These are phyloP conservation scores for Heliangelus exortis DNA, from an alignment of 2,797 vertebrate genomes.

Conservation along the genomic window DNA sequence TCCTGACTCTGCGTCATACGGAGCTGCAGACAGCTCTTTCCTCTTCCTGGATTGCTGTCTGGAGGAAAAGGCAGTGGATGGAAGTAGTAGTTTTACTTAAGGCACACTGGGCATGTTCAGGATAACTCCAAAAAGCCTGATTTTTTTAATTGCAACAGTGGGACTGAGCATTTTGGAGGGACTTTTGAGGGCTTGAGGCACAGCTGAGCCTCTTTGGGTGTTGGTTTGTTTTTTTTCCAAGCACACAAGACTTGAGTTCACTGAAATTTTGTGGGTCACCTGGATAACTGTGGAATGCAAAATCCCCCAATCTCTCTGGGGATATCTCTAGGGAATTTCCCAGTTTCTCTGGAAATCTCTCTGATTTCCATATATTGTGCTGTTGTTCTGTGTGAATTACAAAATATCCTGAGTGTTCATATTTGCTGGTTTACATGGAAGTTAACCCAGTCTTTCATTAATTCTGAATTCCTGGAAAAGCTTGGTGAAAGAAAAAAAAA, in stretches of 20 bases:
- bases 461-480: not conserved
- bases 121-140: not conserved
- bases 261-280: not conserved
- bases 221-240: not conserved
- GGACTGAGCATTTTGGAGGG: not conserved
- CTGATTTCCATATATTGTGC: not conserved
- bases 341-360: not conserved
- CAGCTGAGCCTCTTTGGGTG: accelerated
- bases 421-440: not conserved
- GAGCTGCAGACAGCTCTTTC: not conserved
- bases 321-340: too few species aligned
- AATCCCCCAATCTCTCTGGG: not conserved
- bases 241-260: not conserved
- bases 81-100: not conserved
- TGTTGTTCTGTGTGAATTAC: not conserved
- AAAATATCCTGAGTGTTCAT: not conserved
- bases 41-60: not conserved
- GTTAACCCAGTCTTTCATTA: not conserved
- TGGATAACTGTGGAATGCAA: not conserved
- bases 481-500: not conserved
- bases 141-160: not conserved
- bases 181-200: not conserved
- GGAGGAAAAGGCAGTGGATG: not conserved
- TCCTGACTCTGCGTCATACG: accelerated
- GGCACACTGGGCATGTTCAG: not conserved